Evolutionary conservation across 1,140 invertebrate genomes (phyloP).

Genomic region (Saccostrea glomerata): DNA sequence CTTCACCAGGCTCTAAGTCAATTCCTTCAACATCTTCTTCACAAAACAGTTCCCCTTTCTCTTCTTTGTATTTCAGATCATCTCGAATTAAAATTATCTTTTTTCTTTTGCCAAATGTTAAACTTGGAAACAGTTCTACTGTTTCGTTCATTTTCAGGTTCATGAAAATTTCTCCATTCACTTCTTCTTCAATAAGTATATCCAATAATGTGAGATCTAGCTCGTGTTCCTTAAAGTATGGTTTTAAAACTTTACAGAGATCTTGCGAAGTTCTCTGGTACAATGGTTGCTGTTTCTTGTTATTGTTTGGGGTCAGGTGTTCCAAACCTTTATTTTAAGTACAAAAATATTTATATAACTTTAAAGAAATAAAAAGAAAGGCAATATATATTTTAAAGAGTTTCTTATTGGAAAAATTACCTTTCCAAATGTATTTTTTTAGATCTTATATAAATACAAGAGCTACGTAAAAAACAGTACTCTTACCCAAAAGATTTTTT

Average conservation of each 20-base stretch:
- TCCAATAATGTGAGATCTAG: slow-evolving; percentile 22
- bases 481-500: too few relatives aligned
- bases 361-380: too few relatives aligned
- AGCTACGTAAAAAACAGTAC: too few relatives aligned
- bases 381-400: too few relatives aligned
- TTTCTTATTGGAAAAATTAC: too few relatives aligned
- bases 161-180: slow-evolving; percentile 58
- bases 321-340: too few relatives aligned
- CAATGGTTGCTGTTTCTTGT: not conserved
- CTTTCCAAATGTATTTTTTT: too few relatives aligned
- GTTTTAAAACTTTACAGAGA: not conserved
- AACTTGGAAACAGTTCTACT: slow-evolving; percentile 45
- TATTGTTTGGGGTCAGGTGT: not conserved
- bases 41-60: not conserved
- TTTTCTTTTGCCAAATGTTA: slow-evolving; percentile 52
- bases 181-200: slow-evolving; percentile 51
- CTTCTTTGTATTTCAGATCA: slow-evolving; percentile 42
- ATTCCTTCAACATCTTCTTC: slow-evolving; percentile 39
- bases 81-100: slow-evolving; percentile 48
- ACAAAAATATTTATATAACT: too few relatives aligned
- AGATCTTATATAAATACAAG: too few relatives aligned
- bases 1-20: not conserved
- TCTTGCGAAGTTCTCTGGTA: not conserved
- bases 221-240: not conserved
- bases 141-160: slow-evolving; percentile 55